A percentile compares a stretch with the other conserved stretches of the same genome.
Conservation (phyloP, 2,797 vertebrate species). For the Lithobates sylvaticus region DNA sequence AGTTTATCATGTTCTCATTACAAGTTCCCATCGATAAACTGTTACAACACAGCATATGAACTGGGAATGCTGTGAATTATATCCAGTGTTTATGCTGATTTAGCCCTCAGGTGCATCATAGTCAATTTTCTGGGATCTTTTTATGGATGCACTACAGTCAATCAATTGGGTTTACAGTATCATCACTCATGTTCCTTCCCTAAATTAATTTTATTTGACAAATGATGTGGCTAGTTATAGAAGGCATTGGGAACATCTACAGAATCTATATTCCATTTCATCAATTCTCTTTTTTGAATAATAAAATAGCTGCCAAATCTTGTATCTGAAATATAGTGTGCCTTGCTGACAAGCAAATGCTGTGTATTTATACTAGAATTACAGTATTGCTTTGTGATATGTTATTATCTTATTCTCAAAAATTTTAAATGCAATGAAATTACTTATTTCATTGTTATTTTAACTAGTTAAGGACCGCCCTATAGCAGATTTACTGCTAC, state of each 20-base stretch:
- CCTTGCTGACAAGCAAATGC: too few species aligned
- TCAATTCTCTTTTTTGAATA: neutral
- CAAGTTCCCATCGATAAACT: neutral
- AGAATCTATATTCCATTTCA: neutral
- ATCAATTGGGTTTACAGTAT: too few species aligned
- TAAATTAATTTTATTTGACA: neutral
- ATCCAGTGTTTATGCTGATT: neutral
- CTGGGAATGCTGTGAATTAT: neutral
- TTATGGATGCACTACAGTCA: neutral
- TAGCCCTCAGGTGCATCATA: neutral
- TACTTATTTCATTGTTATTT: too few species aligned
- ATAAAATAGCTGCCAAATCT: neutral
- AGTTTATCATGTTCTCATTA: neutral
- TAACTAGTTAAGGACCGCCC: too few species aligned
- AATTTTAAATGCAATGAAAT: too few species aligned
- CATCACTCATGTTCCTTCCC: neutral
- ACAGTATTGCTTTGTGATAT: too few species aligned
- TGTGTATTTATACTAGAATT: too few species aligned
- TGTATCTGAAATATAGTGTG: neutral
- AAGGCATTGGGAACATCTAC: neutral
- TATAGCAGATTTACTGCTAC: too few species aligned
- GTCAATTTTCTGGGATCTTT: neutral
- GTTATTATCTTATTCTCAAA: too few species aligned
- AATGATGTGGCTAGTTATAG: neutral
- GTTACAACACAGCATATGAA: neutral